These are phyloP conservation scores for Agonopterix arenella DNA, from an alignment of 2,888 invertebrate species.

Conservation along the genomic window DNA sequence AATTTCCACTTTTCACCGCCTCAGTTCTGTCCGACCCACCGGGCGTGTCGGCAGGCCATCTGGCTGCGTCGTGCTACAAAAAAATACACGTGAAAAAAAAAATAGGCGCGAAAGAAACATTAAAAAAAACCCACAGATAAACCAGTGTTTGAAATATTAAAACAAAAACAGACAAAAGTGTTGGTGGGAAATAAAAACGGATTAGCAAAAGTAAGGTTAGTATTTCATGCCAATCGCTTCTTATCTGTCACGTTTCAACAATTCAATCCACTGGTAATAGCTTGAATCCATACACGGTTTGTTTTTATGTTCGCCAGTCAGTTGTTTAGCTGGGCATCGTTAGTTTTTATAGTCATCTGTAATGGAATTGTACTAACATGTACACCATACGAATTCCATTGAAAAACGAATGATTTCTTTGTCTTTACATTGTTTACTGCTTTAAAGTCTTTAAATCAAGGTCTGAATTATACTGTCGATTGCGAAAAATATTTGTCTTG, in stretches of 20 bases:
- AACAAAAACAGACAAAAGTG: neutral
- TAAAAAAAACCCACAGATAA: constrained; percentile 3
- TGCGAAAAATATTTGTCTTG: neutral
- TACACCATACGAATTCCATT: constrained; percentile 6
- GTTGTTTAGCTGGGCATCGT: constrained; percentile 30
- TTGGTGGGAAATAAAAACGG: neutral
- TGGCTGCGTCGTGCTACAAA: neutral
- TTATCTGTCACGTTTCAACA: constrained; percentile 23
- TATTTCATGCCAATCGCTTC: neutral
- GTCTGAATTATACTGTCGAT: neutral
- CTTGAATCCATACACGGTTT: constrained; percentile 44
- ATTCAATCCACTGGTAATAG: constrained; percentile 15
- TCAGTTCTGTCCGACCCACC: neutral
- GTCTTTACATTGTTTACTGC: constrained; percentile 29
- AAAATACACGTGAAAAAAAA: neutral
- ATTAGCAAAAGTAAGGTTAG: neutral
- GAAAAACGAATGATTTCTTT: constrained; percentile 37
- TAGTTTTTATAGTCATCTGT: constrained; percentile 41
- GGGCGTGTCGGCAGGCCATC: neutral
- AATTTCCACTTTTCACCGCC: neutral
- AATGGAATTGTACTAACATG: constrained; percentile 34
- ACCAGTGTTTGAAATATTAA: neutral
- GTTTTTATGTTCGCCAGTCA: constrained; percentile 37
- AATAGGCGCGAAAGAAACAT: no score
- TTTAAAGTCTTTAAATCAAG: constrained; percentile 22